Conservation (phyloP, 2,888 invertebrate genomes). For the Villa cingulata region DNA sequence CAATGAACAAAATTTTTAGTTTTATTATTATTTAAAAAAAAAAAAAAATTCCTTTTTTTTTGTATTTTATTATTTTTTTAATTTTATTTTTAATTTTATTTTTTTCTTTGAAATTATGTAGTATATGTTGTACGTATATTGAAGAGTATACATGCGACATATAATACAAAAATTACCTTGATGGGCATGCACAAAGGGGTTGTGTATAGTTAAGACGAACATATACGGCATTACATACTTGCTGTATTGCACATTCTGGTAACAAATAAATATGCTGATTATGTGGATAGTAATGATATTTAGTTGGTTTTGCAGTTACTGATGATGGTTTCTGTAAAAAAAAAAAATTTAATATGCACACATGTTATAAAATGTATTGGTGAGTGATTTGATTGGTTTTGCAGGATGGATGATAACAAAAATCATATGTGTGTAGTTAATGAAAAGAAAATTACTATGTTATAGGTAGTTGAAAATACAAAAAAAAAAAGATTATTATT, state of each 20-base stretch:
- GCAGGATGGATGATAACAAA: too few relatives aligned
- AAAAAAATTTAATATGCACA: not conserved
- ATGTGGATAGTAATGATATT: constrained; percentile 88
- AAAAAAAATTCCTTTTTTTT: not conserved
- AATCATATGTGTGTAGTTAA: too few relatives aligned
- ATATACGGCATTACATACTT: constrained; percentile 88
- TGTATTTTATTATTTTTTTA: not conserved
- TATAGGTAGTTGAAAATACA: too few relatives aligned
- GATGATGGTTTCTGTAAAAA: constrained; percentile 53
- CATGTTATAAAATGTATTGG: too few relatives aligned
- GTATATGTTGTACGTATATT: not conserved
- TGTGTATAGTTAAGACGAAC: constrained; percentile 84
- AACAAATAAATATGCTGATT: constrained; percentile 84
- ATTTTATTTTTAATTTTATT: not conserved
- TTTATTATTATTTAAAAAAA: too few relatives aligned
- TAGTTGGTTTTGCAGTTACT: constrained; percentile 70
- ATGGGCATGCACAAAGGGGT: constrained; percentile 82
- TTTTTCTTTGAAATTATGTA: not conserved
- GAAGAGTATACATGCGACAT: too few relatives aligned
- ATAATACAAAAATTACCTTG: constrained; percentile 43
- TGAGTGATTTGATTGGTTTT: too few relatives aligned
- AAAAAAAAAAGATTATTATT: too few relatives aligned
- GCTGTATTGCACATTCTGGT: constrained; percentile 89
- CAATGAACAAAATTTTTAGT: not conserved
- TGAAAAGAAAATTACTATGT: too few relatives aligned